Percentiles rank a stretch among this genome's conserved stretches.
phyloP scores from a whole-genome alignment of 1,140 invertebrate genomes.

The Achroia grisella region DNA sequence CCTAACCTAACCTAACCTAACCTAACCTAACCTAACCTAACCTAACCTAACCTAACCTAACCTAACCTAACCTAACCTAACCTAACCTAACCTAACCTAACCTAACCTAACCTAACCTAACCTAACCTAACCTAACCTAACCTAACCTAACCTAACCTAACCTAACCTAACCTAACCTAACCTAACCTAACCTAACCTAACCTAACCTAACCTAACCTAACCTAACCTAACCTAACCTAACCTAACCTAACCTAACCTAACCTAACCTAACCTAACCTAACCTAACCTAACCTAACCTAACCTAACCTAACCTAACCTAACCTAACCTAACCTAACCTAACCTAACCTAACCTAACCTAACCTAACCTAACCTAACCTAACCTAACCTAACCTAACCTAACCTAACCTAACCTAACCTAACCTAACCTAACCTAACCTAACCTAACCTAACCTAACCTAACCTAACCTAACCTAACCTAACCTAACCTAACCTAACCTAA shows the following conservation, averaged over 20 bases:
- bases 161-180: conserved; percentile 14
- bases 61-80: conserved; percentile 23
- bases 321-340: conserved; percentile 10
- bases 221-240: conserved; percentile 15
- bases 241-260: conserved; percentile 26
- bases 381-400: conserved; percentile 11
- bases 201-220: conserved; percentile 8
- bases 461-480: no score
- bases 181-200: conserved; percentile 1
- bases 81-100: conserved; percentile 18
- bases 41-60: conserved; percentile 24
- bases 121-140: conserved; percentile 18
- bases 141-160: conserved; percentile 15
- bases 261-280: conserved; percentile 24
- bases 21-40: conserved; percentile 25
- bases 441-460: no score
- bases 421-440: no score
- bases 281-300: conserved; percentile 23
- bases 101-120: conserved; percentile 17
- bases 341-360: conserved; percentile 15
- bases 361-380: conserved; percentile 9
- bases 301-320: conserved; percentile 21
- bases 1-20: conserved; percentile 14
- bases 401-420: conserved; percentile 13
- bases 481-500: no score